These are phyloP conservation scores for Percopsis omiscomaycus DNA, from an alignment of 2,797 vertebrate genomes.

Conservation along the genomic window DNA sequence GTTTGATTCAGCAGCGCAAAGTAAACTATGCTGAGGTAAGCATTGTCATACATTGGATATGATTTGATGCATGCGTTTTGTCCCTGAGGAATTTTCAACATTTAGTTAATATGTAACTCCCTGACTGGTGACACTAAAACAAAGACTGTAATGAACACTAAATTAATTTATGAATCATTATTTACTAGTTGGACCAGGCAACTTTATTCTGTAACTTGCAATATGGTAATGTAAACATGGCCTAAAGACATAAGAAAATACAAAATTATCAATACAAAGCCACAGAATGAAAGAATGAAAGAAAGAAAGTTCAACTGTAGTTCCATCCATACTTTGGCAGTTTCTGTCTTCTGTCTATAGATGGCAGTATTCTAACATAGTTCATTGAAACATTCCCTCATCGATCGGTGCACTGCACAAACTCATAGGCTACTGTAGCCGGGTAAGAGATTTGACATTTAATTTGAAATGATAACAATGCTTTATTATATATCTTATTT, in stretches of 20 bases:
- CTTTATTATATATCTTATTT: no score
- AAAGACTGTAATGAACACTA: no score
- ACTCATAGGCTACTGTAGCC: constrained; percentile 27
- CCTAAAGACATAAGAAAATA: no score
- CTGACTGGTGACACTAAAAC: no score
- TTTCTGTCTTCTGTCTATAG: constrained; percentile 67
- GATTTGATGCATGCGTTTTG: neutral
- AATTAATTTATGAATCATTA: no score
- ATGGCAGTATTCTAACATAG: constrained; percentile 78
- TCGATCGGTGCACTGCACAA: constrained; percentile 29
- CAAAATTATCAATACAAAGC: neutral
- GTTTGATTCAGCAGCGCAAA: neutral
- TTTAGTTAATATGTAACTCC: no score
- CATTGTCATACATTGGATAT: neutral
- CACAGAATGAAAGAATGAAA: neutral
- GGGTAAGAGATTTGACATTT: constrained; percentile 36
- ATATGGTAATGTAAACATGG: no score
- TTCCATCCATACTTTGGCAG: constrained; percentile 10
- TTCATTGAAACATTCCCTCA: constrained; percentile 21
- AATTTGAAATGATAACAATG: neutral
- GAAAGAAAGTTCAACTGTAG: neutral
- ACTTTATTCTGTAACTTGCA: no score
- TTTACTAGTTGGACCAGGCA: no score
- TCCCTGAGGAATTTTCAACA: neutral
- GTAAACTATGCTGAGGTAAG: neutral